Base-by-base conservation (phyloP, 92 coral and sea anemone species). In the Phymanthus crucifer region DNA sequence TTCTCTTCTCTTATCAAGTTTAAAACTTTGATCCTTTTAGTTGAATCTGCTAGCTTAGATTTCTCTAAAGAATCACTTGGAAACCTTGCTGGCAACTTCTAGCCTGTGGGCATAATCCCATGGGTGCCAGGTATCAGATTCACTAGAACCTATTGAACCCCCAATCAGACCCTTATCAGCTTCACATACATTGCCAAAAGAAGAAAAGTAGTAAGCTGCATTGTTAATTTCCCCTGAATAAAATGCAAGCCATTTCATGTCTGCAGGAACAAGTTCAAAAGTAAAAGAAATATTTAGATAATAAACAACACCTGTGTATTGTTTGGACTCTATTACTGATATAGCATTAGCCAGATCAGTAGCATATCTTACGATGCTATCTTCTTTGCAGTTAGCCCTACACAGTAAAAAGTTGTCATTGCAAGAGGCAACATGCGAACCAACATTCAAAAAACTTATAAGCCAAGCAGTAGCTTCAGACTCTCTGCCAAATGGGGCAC, bases 311-410 rank as follows among this genome's bases (percentile, higher is more conserved):
- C 26, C 36, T 68, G 72, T 68, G 17, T 68, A 68, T 16, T n/a
- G 21, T 21, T 31, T 68, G 17, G 72, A 68, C 26, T 68, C 72
- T 19, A 68, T 68, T 3, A n/a, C 40, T 2, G 33, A 26, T 3
- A 68, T 68, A 21, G 72, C 72, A 68, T 68, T 21, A 3, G 3
- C 29, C 6, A 68, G 4, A 3, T 68, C 16, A 6, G 32, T 33
- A 4, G 72, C 94, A 87, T 79, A 90, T 68, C 76, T 43, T 37
- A 8, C 40, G 8, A 37, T 37, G 40, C 8, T 3, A 8, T 86
- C 93, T 52, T 90, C 94, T 46, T 64, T 82, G 72, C 88, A 87
- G 74, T 89, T 89, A 67, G 88, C 75, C 54, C 89, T 91, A 67
- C 86, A 87, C n/a, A 90, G 50, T 0, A 87, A 66, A 77, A 86